phyloP scores from a whole-genome alignment of 2,113 vertebrate species.

The Bos taurus region DNA sequence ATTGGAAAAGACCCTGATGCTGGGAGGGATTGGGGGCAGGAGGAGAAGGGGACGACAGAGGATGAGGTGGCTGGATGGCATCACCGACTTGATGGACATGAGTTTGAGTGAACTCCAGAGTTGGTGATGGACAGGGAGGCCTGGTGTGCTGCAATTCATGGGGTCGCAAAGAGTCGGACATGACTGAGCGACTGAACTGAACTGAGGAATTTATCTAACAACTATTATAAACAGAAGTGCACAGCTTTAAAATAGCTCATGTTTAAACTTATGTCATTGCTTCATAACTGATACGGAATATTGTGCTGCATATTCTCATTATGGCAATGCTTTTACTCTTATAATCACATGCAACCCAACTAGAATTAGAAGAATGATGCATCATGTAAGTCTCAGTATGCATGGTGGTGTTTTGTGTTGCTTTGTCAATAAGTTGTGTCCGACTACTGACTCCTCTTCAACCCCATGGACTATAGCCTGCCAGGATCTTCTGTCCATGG shows the following conservation, averaged over 20 bases:
- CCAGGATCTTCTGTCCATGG: not conserved
- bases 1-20: no score
- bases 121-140: no score
- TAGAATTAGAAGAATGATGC: not conserved
- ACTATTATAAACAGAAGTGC: not conserved
- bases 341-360: not conserved
- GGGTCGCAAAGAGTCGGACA: no score
- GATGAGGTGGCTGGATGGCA: no score
- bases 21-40: no score
- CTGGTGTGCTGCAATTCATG: fast-evolving
- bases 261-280: not conserved
- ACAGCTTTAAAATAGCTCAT: not conserved
- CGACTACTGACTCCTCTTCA: not conserved
- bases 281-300: not conserved
- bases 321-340: not conserved
- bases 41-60: no score
- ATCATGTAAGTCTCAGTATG: not conserved
- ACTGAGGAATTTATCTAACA: not conserved
- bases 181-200: no score
- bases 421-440: not conserved
- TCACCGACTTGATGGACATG: no score
- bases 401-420: not conserved
- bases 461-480: not conserved
- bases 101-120: no score
- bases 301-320: not conserved